Conservation (phyloP, 92 coral and sea anemone species). For the Anthopleura xanthogrammica region DNA sequence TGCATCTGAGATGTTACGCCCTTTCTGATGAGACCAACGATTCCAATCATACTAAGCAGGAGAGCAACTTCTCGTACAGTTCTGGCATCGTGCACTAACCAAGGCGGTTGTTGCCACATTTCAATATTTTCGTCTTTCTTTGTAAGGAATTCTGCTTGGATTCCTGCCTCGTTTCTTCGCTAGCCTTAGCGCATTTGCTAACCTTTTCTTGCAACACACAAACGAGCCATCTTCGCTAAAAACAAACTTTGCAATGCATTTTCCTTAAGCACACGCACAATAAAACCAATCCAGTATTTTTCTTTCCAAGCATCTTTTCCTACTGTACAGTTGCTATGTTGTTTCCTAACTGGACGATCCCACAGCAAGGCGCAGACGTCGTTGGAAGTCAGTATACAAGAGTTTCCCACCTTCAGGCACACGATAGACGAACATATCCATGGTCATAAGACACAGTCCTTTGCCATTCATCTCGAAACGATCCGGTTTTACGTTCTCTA, state of each 20-base stretch:
- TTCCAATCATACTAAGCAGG: no score
- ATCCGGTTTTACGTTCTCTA: constrained; percentile 72
- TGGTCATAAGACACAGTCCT: constrained; percentile 95
- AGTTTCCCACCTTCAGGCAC: constrained; percentile 96
- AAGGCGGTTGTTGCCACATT: no score
- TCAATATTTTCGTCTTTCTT: no score
- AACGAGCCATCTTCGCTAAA: neutral
- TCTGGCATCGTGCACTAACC: no score
- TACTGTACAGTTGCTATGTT: neutral
- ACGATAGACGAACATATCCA: constrained; percentile 95
- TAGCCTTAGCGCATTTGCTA: neutral
- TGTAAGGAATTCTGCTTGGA: neutral
- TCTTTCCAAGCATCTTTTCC: neutral
- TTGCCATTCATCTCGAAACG: constrained; percentile 99
- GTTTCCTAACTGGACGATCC: constrained; percentile 9
- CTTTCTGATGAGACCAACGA: no score
- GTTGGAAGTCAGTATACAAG: constrained; percentile 92
- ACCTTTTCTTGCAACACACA: neutral
- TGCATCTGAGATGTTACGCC: no score
- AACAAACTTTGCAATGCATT: neutral
- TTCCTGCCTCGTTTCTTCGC: neutral
- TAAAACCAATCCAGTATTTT: no score
- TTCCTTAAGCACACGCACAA: neutral
- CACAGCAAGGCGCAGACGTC: constrained; percentile 83
- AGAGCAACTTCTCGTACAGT: no score